phyloP scores from a whole-genome alignment of 2,113 vertebrate genomes.

The Brachypodius melanocephalos region DNA sequence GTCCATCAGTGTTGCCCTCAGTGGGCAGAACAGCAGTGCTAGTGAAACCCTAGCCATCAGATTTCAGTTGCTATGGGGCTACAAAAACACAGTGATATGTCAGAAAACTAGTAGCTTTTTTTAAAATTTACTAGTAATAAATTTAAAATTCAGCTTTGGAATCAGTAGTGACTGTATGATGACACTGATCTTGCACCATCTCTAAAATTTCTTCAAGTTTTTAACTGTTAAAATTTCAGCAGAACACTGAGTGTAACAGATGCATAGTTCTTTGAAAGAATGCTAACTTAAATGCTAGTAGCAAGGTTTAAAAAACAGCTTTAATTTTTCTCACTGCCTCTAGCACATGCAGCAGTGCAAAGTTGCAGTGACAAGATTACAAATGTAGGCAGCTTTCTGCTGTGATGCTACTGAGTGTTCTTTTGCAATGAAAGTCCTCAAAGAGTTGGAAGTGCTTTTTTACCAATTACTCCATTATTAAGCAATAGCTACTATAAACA shows the following conservation, averaged over 20 bases:
- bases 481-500: background rate
- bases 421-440: background rate
- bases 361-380: background rate
- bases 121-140: background rate
- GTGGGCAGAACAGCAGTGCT: background rate
- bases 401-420: background rate
- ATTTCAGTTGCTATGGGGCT: background rate
- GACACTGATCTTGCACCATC: background rate
- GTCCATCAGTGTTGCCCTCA: background rate
- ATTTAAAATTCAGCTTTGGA: background rate
- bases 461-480: background rate
- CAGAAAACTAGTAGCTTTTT: background rate
- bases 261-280: background rate
- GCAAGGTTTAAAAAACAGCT: background rate
- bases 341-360: background rate
- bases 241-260: background rate
- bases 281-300: background rate
- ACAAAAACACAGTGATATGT: background rate
- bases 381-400: background rate
- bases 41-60: background rate
- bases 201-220: background rate
- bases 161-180: background rate
- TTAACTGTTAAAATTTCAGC: background rate
- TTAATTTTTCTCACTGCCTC: background rate
- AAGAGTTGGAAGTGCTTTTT: background rate